These are phyloP conservation scores for human DNA, from an alignment of 2,113 vertebrate species.

Conservation along the genomic window DNA sequence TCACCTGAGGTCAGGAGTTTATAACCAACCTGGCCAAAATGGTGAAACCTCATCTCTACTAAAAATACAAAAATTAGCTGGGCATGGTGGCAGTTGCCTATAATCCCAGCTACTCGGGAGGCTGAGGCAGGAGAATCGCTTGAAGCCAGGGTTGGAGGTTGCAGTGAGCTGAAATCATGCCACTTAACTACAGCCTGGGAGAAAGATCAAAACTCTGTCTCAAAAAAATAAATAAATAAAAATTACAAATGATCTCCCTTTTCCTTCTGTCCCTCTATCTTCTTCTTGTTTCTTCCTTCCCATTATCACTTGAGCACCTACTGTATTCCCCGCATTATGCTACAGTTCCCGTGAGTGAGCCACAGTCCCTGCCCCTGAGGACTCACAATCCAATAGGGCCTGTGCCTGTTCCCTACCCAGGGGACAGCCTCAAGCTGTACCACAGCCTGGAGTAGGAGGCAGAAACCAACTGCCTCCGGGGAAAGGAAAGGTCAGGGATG, in stretches of 20 bases:
- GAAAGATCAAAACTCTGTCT: too few relatives aligned
- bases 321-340: background rate
- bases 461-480: background rate
- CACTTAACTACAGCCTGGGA: too few relatives aligned
- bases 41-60: too few relatives aligned
- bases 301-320: background rate
- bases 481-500: background rate
- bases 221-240: background rate
- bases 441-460: background rate
- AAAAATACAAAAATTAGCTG: too few relatives aligned
- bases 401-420: background rate
- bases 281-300: slow-evolving; percentile 29
- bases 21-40: too few relatives aligned
- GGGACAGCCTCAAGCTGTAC: background rate
- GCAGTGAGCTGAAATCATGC: too few relatives aligned
- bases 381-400: background rate
- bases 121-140: too few relatives aligned
- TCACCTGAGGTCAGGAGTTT: too few relatives aligned
- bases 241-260: background rate
- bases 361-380: background rate
- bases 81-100: too few relatives aligned
- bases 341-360: background rate
- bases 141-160: too few relatives aligned
- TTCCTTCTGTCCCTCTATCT: slow-evolving; percentile 32
- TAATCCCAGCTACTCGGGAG: too few relatives aligned